phyloP scores from a whole-genome alignment of 2,797 vertebrate genomes.

The Petrocephalus sullivani region DNA sequence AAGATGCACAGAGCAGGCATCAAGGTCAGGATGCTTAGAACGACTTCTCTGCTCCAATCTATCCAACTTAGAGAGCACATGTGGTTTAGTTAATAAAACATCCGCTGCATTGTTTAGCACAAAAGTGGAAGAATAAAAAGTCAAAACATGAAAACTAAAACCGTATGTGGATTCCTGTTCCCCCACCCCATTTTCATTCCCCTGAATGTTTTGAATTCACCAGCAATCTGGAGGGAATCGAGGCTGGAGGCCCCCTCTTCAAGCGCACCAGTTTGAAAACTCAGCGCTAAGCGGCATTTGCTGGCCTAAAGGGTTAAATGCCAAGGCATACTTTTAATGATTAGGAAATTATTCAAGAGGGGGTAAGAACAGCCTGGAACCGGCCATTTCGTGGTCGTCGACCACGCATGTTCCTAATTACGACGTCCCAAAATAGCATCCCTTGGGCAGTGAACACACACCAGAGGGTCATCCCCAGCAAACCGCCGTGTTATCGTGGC shows the following conservation, averaged over 20 bases:
- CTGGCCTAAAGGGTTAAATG: not conserved
- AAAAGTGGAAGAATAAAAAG: slow-evolving; percentile 31
- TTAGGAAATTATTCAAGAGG: slow-evolving; percentile 22
- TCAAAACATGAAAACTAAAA: slow-evolving; percentile 56
- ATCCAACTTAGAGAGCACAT: slow-evolving; percentile 56
- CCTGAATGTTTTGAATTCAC: slow-evolving; percentile 49
- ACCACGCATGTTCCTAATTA: slow-evolving; percentile 24
- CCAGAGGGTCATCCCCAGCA: slow-evolving; percentile 8
- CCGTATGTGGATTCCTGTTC: slow-evolving; percentile 51
- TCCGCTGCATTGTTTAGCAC: slow-evolving; percentile 51
- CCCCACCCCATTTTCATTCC: slow-evolving; percentile 7
- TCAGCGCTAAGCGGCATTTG: slow-evolving; percentile 39
- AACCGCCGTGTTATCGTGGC: slow-evolving; percentile 13
- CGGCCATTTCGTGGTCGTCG: slow-evolving; percentile 15
- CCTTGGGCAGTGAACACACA: not conserved
- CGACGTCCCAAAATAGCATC: slow-evolving; percentile 20
- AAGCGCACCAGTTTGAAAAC: slow-evolving; percentile 60
- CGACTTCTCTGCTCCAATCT: slow-evolving; percentile 27
- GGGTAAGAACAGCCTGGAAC: not conserved
- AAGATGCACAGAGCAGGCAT: not conserved
- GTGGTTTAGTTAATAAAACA: slow-evolving; percentile 71
- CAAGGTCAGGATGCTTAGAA: not conserved
- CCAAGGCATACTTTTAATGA: slow-evolving; percentile 21
- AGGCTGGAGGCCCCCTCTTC: slow-evolving; percentile 42
- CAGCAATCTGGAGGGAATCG: slow-evolving; percentile 48